Evolutionary conservation across 2,113 vertebrate genomes (phyloP).

Genomic region (Rattus rattus): DNA sequence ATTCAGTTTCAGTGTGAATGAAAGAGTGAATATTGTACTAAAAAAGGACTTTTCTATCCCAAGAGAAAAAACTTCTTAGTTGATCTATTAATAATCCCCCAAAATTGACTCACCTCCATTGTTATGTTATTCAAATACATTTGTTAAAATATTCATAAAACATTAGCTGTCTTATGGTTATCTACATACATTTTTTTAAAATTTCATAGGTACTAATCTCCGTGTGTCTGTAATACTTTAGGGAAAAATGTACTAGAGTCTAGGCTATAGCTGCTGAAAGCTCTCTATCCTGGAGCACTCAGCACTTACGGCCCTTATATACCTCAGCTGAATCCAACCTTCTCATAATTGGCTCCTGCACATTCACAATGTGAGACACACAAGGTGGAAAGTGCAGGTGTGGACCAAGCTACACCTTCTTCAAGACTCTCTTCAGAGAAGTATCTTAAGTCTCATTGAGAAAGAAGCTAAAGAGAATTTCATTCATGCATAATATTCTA

Average conservation of each 20-base stretch:
- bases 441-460: neutral
- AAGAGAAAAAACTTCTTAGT: neutral
- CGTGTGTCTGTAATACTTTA: neutral
- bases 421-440: neutral
- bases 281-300: neutral
- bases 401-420: neutral
- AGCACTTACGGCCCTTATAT: neutral
- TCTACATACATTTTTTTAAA: neutral
- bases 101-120: neutral
- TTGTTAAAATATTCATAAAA: conserved; percentile 40
- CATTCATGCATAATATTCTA: neutral
- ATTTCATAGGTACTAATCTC: neutral
- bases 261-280: neutral
- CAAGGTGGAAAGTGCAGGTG: neutral
- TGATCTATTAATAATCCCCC: neutral
- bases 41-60: neutral
- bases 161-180: neutral
- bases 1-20: neutral
- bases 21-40: conserved; percentile 26
- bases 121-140: neutral
- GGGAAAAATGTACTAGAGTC: neutral
- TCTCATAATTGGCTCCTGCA: neutral
- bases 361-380: neutral
- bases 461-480: conserved; percentile 18
- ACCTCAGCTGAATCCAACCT: neutral